These are phyloP conservation scores for Lucifuga dentata DNA, from an alignment of 2,113 vertebrate species.

Conservation along the genomic window DNA sequence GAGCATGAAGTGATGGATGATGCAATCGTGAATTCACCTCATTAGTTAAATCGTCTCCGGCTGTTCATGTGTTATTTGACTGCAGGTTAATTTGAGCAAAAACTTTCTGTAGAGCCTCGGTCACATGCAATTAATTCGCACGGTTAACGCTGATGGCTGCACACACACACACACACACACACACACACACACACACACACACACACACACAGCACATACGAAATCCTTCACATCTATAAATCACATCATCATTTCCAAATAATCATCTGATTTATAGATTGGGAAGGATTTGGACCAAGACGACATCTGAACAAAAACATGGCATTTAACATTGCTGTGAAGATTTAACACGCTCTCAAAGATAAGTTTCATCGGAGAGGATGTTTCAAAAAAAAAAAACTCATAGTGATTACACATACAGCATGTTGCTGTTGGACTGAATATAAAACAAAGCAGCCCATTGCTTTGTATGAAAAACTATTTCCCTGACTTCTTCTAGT, in stretches of 20 bases:
- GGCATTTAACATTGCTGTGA: conserved; percentile 34
- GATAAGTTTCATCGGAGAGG: conserved; percentile 64
- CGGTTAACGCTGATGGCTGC: conserved; percentile 8
- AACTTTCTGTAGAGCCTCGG: conserved; percentile 5
- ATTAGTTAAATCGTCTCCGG: conserved; percentile 67
- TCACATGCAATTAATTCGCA: conserved; percentile 25
- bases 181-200: conserved; percentile 3
- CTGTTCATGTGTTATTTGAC: conserved; percentile 40
- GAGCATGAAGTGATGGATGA: conserved; percentile 57
- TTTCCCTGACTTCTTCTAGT: no score
- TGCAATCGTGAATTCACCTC: conserved; percentile 56
- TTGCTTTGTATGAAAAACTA: no score
- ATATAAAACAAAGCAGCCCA: no score
- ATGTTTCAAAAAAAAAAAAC: conserved; percentile 58
- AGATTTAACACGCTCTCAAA: conserved; percentile 52
- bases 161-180: no score
- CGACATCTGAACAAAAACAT: conserved; percentile 27
- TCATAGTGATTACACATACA: no score
- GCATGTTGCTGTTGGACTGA: no score
- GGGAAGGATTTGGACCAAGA: conserved; percentile 12
- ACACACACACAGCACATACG: conserved; percentile 9
- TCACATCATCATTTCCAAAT: conserved; percentile 35
- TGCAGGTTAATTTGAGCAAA: conserved; percentile 34
- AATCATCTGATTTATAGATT: conserved; percentile 54
- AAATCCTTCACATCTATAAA: conserved; percentile 8